Base-by-base conservation (phyloP, 2,113 vertebrate genomes). In the Orycteropus afer region DNA sequence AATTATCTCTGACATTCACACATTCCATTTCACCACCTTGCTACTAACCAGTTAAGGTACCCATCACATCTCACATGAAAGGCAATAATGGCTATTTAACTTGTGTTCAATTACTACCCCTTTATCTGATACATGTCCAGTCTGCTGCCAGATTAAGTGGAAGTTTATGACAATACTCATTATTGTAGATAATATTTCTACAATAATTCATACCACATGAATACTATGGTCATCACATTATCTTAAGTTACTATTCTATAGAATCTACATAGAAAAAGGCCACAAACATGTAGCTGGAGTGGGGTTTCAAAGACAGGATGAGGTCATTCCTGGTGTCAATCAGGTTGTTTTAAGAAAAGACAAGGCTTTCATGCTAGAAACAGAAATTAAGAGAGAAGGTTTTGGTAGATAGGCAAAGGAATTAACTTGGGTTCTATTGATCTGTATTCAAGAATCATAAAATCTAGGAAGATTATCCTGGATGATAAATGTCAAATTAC, bases 361-460 rank as follows among this genome's bases (percentile, higher is more conserved):
- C 23, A 71, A 45, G 7, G 8, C 45, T 88, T 88, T 91, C 47
- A 55, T 77, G 94, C 6, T 57, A 55, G 34, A 89, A 93, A 94
- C 7, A 57, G 69, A n/a, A 92, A 78, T 67, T 27, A 12, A 80
- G 23, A 77, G 69, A 93, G 10, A n/a, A 6, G 25, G 27, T 42
- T 5, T 83, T 67, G 2, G 3, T 51, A 88, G 18, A 80, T 6
- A 90, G 37, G 20, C 13, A 92, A 95, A 86, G 45, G 69, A n/a
- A n/a, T n/a, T n/a, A n/a, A 82, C 4, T 1, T 15, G 49, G 20
- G 45, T 82, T 73, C 32, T 91, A 32, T 89, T 73, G 47, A 23
- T 74, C 18, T 91, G 25, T 83, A 93, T 37, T 89, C 29, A 67
- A 89, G 32, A 5, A 13, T 74, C 47, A 88, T 77, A 91, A 95